Conservation (phyloP, 2,113 vertebrate genomes). For the Penelope pileata region DNA sequence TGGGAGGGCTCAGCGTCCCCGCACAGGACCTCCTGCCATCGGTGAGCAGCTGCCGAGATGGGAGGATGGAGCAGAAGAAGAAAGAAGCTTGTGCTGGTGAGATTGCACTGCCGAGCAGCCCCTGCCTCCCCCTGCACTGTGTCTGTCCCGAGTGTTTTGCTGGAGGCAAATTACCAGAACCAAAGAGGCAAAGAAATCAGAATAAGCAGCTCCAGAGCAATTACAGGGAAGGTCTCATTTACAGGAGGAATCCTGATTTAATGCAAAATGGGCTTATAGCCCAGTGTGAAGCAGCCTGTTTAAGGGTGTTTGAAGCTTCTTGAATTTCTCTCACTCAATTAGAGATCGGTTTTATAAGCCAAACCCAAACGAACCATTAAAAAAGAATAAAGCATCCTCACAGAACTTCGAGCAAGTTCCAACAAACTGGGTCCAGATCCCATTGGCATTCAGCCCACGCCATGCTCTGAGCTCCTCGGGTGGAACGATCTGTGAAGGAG, state of each 20-base stretch:
- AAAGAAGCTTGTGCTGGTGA: not conserved
- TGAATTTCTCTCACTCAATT: slow-evolving; percentile 22
- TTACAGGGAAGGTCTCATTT: slow-evolving; percentile 52
- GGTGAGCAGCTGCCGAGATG: not conserved
- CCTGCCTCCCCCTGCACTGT: not conserved
- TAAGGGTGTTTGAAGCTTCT: slow-evolving; percentile 18
- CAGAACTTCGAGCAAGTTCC: not conserved
- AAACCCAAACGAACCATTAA: slow-evolving; percentile 19
- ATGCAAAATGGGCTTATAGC: slow-evolving; percentile 49
- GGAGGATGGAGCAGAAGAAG: not conserved
- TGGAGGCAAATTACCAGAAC: slow-evolving; percentile 40
- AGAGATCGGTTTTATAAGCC: not conserved
- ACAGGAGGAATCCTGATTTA: slow-evolving; percentile 45
- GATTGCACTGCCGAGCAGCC: not conserved
- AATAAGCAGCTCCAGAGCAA: slow-evolving; percentile 42
- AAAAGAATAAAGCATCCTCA: not conserved
- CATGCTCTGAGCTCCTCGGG: not conserved
- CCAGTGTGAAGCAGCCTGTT: not conserved
- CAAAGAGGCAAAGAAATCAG: slow-evolving; percentile 38
- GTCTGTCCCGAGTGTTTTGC: not conserved
- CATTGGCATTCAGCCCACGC: not conserved
- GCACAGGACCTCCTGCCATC: rapidly evolving
- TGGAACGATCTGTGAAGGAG: not conserved
- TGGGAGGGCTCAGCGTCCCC: not conserved
- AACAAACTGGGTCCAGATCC: not conserved